Conservation (phyloP, 2,113 vertebrate genomes). For the Mus pahari region DNA sequence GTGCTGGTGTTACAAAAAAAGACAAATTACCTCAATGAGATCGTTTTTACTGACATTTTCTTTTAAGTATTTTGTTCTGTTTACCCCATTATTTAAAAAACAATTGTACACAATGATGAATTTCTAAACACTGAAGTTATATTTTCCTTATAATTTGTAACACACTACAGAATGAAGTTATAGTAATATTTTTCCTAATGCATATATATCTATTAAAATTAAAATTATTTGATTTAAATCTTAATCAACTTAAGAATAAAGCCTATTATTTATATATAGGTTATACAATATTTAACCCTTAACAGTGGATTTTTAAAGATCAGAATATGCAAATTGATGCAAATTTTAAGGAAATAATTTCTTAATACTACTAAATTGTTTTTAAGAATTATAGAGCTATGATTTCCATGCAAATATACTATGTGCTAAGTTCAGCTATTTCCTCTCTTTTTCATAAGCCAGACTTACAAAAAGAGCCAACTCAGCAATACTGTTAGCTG, state of each 20-base stretch:
- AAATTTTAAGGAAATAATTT: slow-evolving; percentile 46
- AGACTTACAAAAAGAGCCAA: slow-evolving; percentile 34
- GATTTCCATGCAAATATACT: slow-evolving; percentile 59
- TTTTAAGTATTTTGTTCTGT: too few relatives aligned
- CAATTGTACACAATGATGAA: background rate
- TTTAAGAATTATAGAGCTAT: slow-evolving; percentile 49
- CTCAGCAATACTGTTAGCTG: slow-evolving; percentile 55
- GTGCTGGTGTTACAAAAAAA: background rate
- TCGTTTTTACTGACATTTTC: background rate
- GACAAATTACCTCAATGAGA: background rate
- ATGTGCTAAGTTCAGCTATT: slow-evolving; percentile 67
- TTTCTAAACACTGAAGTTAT: background rate
- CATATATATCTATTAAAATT: background rate
- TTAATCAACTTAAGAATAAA: background rate
- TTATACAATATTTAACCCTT: slow-evolving; percentile 41
- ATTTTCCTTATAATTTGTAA: background rate
- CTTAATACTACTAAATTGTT: slow-evolving; percentile 61
- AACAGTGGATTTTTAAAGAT: slow-evolving; percentile 43
- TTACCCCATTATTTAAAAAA: background rate
- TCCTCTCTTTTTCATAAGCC: slow-evolving; percentile 59
- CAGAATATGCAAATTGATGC: slow-evolving; percentile 53
- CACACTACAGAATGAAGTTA: background rate
- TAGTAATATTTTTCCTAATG: background rate
- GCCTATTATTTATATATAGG: background rate
- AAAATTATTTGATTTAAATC: background rate